Percentiles rank a stretch among this genome's conserved stretches.
These are phyloP conservation scores for Halictus quadricinctus DNA, from an alignment of 2,888 invertebrate genomes.

Conservation along the genomic window DNA sequence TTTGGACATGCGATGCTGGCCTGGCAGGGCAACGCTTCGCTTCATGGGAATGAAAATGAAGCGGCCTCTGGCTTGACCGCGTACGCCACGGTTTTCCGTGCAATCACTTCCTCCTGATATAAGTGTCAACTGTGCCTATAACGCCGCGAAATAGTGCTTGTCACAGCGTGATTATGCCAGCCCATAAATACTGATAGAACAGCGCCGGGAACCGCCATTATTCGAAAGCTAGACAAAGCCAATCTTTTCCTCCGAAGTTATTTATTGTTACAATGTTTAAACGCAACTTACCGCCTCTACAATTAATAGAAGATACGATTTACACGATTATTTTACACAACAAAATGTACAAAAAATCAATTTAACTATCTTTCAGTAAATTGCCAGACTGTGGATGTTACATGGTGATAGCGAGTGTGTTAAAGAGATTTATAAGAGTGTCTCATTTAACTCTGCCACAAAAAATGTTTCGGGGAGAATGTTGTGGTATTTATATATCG, in stretches of 20 bases:
- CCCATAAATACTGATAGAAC: background rate
- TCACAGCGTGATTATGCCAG: background rate
- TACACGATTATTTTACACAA: no score
- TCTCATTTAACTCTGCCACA: background rate
- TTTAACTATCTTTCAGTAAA: background rate
- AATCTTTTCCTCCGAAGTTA: background rate
- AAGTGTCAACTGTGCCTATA: background rate
- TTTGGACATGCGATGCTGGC: slow-evolving; percentile 61
- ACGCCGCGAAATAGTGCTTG: background rate
- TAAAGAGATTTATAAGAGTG: background rate
- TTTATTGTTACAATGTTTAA: no score
- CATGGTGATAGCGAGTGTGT: background rate
- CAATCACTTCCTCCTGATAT: background rate
- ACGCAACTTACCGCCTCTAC: no score
- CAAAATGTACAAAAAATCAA: no score
- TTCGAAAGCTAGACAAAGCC: background rate
- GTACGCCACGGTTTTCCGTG: background rate
- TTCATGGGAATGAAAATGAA: slow-evolving; percentile 61
- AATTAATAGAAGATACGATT: no score
- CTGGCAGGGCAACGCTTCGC: slow-evolving; percentile 19
- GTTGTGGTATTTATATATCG: no score
- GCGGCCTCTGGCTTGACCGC: background rate
- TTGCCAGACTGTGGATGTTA: background rate
- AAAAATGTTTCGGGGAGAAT: no score
- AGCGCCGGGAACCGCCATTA: background rate